phyloP scores from a whole-genome alignment of 2,113 vertebrate genomes.

The Platichthys stellatus region DNA sequence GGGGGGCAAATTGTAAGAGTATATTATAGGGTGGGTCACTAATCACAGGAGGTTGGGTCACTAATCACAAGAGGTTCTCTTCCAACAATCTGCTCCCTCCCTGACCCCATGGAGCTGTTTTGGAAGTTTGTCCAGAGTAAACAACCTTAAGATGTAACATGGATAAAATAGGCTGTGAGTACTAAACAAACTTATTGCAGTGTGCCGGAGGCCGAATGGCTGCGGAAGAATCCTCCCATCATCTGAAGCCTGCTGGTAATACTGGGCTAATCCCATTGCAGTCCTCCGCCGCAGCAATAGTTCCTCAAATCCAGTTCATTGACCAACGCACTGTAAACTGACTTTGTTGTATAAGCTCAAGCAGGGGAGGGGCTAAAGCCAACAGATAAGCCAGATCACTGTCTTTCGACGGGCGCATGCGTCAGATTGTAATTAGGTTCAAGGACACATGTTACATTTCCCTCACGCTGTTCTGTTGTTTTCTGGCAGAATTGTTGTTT shows the following conservation, averaged over 20 bases:
- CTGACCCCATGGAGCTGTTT: neutral
- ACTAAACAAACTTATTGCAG: neutral
- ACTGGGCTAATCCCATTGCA: slow-evolving; percentile 32
- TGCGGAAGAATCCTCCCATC: neutral
- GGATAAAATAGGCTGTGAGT: neutral
- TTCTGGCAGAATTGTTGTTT: slow-evolving; percentile 8
- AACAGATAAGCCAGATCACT: slow-evolving; percentile 83
- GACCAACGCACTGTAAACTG: slow-evolving; percentile 73
- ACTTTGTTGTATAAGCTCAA: slow-evolving; percentile 77
- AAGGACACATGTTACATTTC: slow-evolving; percentile 78
- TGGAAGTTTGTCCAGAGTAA: neutral
- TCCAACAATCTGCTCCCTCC: neutral
- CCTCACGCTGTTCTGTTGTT: slow-evolving; percentile 44
- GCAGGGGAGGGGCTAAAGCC: slow-evolving; percentile 71
- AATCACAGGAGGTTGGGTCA: slow-evolving; percentile 1
- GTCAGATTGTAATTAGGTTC: slow-evolving; percentile 76
- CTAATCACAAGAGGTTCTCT: slow-evolving; percentile 2
- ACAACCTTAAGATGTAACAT: neutral
- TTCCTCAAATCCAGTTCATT: slow-evolving; percentile 63
- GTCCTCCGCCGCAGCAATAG: slow-evolving; percentile 12
- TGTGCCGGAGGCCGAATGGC: neutral
- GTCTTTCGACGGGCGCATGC: slow-evolving; percentile 66
- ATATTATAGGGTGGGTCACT: neutral
- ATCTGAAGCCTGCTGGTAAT: slow-evolving; percentile 25
- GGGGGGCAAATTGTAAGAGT: neutral